Evolutionary conservation across 30 jellyfish, hydroid and myxozoan species (phyloP).

Genomic region (Mastigias papua): DNA sequence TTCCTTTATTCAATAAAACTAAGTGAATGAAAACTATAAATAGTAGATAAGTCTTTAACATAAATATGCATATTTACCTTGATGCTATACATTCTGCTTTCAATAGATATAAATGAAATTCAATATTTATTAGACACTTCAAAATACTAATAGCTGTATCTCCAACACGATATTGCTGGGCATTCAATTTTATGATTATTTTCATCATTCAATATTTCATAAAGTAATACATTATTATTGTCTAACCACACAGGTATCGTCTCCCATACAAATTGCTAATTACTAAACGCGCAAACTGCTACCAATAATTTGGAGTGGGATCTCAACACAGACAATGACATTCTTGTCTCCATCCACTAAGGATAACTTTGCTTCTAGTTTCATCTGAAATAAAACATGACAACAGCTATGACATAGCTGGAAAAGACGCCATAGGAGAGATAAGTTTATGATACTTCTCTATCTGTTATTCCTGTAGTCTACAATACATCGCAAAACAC

Average conservation of each 20-base stretch:
- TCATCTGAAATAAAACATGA: slow-evolving; percentile 25
- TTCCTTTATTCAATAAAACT: too few relatives aligned
- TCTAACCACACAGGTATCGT: not conserved
- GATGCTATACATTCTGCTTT: too few relatives aligned
- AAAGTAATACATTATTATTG: too few relatives aligned
- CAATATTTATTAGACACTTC: too few relatives aligned
- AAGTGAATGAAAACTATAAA: too few relatives aligned
- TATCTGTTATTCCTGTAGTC: not conserved
- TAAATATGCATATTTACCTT: too few relatives aligned
- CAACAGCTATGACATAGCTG: not conserved
- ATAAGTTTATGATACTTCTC: not conserved
- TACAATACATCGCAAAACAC: not conserved
- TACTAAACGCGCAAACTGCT: not conserved
- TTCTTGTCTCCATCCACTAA: slow-evolving; percentile 7
- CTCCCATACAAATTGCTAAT: not conserved
- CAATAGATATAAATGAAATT: too few relatives aligned
- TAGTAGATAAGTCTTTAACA: too few relatives aligned
- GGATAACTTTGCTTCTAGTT: slow-evolving; percentile 44
- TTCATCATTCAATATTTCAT: too few relatives aligned
- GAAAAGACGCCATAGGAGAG: not conserved
- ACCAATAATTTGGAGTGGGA: slow-evolving; percentile 29
- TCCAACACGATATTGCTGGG: not conserved
- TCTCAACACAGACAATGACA: slow-evolving; percentile 32
- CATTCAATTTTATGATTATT: too few relatives aligned
- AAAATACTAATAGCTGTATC: not conserved